A percentile compares a stretch with the other conserved stretches of the same genome.
These are phyloP conservation scores for Eonycteris spelaea DNA, from an alignment of 2,113 vertebrate genomes.

Conservation along the genomic window DNA sequence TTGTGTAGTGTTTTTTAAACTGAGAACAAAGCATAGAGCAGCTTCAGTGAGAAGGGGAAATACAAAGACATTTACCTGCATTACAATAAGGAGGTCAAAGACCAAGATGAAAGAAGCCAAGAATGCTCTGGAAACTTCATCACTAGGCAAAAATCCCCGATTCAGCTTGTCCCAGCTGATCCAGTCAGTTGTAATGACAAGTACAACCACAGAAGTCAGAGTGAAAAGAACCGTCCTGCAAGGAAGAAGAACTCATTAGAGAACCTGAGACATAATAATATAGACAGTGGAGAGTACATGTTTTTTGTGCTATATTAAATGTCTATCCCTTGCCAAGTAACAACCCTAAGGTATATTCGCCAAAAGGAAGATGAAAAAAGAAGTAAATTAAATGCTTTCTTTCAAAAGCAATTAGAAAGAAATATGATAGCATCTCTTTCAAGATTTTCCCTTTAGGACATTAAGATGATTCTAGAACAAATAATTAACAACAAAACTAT, in stretches of 20 bases:
- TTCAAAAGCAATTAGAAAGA: constrained; percentile 35
- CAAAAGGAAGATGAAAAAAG: constrained; percentile 31
- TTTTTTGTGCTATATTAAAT: background rate
- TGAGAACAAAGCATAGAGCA: background rate
- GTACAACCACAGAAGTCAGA: constrained; percentile 95
- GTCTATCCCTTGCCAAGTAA: background rate
- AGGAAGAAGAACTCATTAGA: constrained; percentile 62
- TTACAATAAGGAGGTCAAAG: constrained; percentile 99
- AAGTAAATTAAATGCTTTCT: constrained; percentile 36
- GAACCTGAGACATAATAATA: background rate
- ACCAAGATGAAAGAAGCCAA: constrained; percentile 99
- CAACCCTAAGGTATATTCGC: background rate
- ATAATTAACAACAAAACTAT: constrained; percentile 24
- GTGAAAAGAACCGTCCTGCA: constrained; percentile 94
- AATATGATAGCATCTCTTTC: background rate
- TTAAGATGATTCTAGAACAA: background rate
- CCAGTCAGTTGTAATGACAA: constrained; percentile 98
- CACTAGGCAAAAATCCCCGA: constrained; percentile 97
- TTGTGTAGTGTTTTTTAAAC: background rate
- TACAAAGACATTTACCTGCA: constrained; percentile 91
- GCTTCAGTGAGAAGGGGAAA: constrained; percentile 30
- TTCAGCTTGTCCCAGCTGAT: constrained; percentile 99
- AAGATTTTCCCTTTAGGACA: background rate
- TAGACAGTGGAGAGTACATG: background rate
- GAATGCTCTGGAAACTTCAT: constrained; percentile 98